Evolutionary conservation across 2,888 invertebrate species (phyloP).

Genomic region (Danaus chrysippus): DNA sequence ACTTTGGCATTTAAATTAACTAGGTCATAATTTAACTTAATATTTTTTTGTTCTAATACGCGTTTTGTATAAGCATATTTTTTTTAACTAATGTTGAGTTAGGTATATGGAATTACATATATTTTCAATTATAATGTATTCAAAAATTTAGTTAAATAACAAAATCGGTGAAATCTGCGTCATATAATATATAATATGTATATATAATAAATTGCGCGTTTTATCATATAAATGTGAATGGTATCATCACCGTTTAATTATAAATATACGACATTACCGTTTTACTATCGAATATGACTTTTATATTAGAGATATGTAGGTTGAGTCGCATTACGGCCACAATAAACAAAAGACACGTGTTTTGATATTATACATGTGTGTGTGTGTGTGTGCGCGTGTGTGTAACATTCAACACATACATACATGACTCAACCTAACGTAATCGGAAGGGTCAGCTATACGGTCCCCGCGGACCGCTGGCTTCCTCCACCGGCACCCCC

Average conservation of each 20-base stretch:
- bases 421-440: slow-evolving; percentile 13
- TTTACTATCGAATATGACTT: slow-evolving; percentile 4
- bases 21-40: no score
- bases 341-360: slow-evolving; percentile 26
- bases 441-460: slow-evolving; percentile 50
- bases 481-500: slow-evolving; percentile 21
- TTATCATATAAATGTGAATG: no score
- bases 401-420: slow-evolving; percentile 10
- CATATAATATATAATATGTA: no score
- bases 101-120: no score
- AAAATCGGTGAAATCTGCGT: no score
- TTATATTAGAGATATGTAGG: slow-evolving; percentile 10
- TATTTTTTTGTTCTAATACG: no score
- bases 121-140: no score
- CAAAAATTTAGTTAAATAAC: no score
- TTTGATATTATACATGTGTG: slow-evolving; percentile 6
- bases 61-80: no score
- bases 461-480: slow-evolving; percentile 31
- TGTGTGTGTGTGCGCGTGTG: slow-evolving; percentile 10
- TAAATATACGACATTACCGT: background rate
- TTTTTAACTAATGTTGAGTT: no score
- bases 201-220: no score
- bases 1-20: no score
- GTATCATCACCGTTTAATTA: background rate
- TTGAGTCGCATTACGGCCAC: slow-evolving; percentile 9